Conservation (phyloP, 2,888 invertebrate species). For the Hydropsyche betteni region DNA sequence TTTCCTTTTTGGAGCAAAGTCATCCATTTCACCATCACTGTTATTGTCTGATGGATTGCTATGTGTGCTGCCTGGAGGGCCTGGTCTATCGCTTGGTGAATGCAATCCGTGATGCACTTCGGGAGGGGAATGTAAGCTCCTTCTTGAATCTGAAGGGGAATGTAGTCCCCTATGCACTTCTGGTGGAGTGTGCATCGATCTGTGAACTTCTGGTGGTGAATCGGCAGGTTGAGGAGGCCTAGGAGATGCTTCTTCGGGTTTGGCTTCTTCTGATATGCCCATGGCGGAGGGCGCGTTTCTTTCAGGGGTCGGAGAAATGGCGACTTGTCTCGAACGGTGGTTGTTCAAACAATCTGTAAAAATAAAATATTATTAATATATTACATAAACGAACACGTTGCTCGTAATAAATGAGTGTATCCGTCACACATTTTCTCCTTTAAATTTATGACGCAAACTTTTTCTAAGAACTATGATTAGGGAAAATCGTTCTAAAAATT, state of each 20-base stretch:
- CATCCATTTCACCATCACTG: conserved; percentile 74
- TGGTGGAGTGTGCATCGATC: conserved; percentile 60
- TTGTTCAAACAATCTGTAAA: conserved; percentile 62
- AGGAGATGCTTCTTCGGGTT: conserved; percentile 57
- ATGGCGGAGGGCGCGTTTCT: conserved; percentile 53
- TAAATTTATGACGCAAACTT: no score
- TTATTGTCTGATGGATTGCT: conserved; percentile 69
- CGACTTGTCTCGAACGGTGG: conserved; percentile 57
- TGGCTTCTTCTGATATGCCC: conserved; percentile 64
- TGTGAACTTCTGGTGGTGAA: conserved; percentile 61
- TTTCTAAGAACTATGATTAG: no score
- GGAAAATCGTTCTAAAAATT: no score
- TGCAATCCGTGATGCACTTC: conserved; percentile 45
- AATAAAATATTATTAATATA: conserved; percentile 37
- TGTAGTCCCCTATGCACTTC: conserved; percentile 44
- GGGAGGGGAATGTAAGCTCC: conserved; percentile 46
- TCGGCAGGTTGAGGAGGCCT: conserved; percentile 56
- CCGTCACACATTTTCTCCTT: no score
- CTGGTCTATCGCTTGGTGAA: conserved; percentile 53
- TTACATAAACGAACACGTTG: no score
- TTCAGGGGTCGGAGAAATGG: conserved; percentile 54
- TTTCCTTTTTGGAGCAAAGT: conserved; percentile 87
- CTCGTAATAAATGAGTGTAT: no score
- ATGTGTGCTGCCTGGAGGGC: conserved; percentile 59
- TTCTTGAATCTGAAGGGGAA: conserved; percentile 41